Percentiles rank a stretch among this genome's conserved stretches.
These are phyloP conservation scores for Andrena minutula DNA, from an alignment of 2,888 invertebrate species.

Conservation along the genomic window DNA sequence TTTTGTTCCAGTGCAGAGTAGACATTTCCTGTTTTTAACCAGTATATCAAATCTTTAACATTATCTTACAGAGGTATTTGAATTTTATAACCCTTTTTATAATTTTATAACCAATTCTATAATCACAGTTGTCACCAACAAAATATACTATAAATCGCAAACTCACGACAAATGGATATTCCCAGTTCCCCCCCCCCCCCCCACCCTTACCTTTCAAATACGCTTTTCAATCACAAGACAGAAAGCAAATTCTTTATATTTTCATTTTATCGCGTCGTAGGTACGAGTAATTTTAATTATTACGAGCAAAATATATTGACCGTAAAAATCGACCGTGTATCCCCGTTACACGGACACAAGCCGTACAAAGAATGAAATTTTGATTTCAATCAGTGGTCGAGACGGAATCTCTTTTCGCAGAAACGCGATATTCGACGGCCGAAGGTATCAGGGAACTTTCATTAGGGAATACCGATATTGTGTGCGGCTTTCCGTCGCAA, in stretches of 20 bases:
- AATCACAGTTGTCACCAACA: no score
- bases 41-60: no score
- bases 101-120: no score
- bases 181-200: no score
- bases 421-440: constrained; percentile 14
- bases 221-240: not conserved
- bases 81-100: no score
- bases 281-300: not conserved
- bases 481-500: not conserved
- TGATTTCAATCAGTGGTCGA: not conserved
- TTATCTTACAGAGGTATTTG: no score
- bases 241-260: not conserved
- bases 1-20: no score
- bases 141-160: no score
- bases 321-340: not conserved
- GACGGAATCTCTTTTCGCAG: constrained; percentile 7
- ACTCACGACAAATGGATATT: no score
- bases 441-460: constrained; percentile 21
- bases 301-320: not conserved
- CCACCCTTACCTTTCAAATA: no score
- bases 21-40: no score
- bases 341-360: not conserved
- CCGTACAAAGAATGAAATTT: constrained; percentile 1
- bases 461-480: constrained; percentile 22
- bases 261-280: no score